These are phyloP conservation scores for Hyles euphorbiae DNA, from an alignment of 1,140 invertebrate species.

Conservation along the genomic window DNA sequence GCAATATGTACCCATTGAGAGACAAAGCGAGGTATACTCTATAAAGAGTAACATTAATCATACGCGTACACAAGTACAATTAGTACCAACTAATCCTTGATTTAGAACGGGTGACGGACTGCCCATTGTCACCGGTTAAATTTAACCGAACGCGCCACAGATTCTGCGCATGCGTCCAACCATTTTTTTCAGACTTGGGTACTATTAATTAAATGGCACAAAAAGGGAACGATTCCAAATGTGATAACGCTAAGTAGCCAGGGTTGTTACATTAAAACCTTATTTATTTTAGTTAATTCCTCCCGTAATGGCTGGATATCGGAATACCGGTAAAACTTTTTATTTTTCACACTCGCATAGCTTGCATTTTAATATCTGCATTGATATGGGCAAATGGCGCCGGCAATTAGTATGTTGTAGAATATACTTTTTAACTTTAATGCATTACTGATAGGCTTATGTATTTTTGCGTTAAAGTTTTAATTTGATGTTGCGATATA, in stretches of 20 bases:
- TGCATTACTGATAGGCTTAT: no score
- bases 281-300: slow-evolving; percentile 17
- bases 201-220: slow-evolving; percentile 42
- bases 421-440: no score
- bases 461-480: no score
- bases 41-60: slow-evolving; percentile 3
- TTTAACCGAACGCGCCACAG: slow-evolving; percentile 38
- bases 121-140: slow-evolving; percentile 61
- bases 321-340: no score
- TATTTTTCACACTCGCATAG: no score
- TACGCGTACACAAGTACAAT: slow-evolving; percentile 2
- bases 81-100: slow-evolving; percentile 26
- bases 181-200: slow-evolving; percentile 19
- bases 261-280: slow-evolving; percentile 16
- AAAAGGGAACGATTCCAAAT: slow-evolving; percentile 29
- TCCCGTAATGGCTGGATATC: no score
- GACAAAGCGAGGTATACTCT: no score
- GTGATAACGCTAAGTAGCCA: slow-evolving; percentile 31
- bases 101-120: slow-evolving; percentile 43
- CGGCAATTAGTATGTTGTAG: no score
- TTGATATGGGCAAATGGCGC: no score
- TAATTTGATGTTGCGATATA: no score
- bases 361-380: no score
- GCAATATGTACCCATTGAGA: no score
- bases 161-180: slow-evolving; percentile 37